Evolutionary conservation across 2,797 vertebrate species (phyloP).

Genomic region (Arremon aurantiirostris): DNA sequence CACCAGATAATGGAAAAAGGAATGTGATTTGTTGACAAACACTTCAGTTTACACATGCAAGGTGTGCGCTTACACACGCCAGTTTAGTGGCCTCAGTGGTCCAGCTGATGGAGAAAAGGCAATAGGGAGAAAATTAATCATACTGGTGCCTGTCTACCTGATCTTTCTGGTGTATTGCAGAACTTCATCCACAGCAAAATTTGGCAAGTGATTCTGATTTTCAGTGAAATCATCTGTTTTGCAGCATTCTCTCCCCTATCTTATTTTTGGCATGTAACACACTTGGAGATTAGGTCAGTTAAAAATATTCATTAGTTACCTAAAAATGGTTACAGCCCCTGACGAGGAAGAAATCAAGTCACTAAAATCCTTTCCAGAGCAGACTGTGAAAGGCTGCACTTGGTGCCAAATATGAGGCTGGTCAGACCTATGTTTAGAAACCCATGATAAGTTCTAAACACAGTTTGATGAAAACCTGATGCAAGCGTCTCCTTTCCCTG

Average conservation of each 20-base stretch:
- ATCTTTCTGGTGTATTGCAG: conserved; percentile 50
- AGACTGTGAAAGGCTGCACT: conserved; percentile 9
- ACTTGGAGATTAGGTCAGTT: not conserved
- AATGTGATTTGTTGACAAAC: conserved; percentile 72
- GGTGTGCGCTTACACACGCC: not conserved
- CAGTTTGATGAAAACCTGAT: conserved; percentile 66
- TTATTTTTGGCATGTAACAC: conserved; percentile 7
- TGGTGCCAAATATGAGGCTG: conserved; percentile 34
- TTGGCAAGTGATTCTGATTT: conserved; percentile 43
- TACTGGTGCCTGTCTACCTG: conserved; percentile 68
- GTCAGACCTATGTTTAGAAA: conserved; percentile 64
- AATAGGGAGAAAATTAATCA: conserved; percentile 67
- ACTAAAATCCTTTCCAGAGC: conserved; percentile 16
- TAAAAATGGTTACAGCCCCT: conserved; percentile 9
- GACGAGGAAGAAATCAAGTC: conserved; percentile 27
- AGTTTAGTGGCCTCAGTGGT: conserved; percentile 38
- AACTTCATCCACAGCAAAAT: conserved; percentile 38
- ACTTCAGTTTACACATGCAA: conserved; percentile 49
- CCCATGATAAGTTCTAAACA: conserved; percentile 42
- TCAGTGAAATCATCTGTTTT: conserved; percentile 28
- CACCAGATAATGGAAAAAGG: conserved; percentile 59
- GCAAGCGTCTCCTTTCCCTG: conserved; percentile 39
- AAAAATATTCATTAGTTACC: conserved; percentile 48
- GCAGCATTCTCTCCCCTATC: conserved; percentile 2
- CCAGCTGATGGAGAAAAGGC: conserved; percentile 42